Evolutionary conservation across 2,113 vertebrate species (phyloP).

Genomic region (Vombatus ursinus): DNA sequence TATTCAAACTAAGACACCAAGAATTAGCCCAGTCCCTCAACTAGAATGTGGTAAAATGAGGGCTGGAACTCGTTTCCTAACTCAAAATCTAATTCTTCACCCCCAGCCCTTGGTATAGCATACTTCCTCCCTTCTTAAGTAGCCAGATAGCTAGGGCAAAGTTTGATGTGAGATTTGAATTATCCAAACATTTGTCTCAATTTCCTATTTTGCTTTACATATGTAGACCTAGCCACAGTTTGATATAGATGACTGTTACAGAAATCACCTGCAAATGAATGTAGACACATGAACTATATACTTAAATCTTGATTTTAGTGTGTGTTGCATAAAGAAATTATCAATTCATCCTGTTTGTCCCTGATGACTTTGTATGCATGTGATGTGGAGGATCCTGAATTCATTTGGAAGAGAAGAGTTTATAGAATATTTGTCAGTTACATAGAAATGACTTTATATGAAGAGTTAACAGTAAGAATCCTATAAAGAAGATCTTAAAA

Average conservation of each 20-base stretch:
- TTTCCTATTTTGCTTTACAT: conserved; percentile 36
- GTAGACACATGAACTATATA: not conserved
- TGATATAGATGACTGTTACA: conserved; percentile 30
- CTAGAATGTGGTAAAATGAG: not conserved
- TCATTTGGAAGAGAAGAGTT: not conserved
- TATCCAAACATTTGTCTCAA: not conserved
- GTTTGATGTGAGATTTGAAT: not conserved
- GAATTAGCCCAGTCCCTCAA: not conserved
- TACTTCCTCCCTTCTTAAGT: not conserved
- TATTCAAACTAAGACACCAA: not conserved
- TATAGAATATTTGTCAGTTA: conserved; percentile 8
- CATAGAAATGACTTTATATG: not conserved
- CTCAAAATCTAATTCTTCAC: not conserved
- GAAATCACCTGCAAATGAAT: conserved; percentile 38
- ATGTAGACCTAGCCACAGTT: conserved; percentile 12
- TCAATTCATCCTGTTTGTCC: not conserved
- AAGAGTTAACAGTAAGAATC: conserved; percentile 27
- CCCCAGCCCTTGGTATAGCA: not conserved
- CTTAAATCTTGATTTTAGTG: not conserved
- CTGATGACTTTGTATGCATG: conserved; percentile 10
- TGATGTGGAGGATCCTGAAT: not conserved
- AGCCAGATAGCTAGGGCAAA: not conserved
- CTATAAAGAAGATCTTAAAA: not conserved
- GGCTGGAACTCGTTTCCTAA: not conserved
- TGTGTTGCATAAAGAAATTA: not conserved